Evolutionary conservation across 2,888 invertebrate species (phyloP), one percentile per base, ranked within the genome.

Genomic region (Drosophila imparisetae): DNA sequence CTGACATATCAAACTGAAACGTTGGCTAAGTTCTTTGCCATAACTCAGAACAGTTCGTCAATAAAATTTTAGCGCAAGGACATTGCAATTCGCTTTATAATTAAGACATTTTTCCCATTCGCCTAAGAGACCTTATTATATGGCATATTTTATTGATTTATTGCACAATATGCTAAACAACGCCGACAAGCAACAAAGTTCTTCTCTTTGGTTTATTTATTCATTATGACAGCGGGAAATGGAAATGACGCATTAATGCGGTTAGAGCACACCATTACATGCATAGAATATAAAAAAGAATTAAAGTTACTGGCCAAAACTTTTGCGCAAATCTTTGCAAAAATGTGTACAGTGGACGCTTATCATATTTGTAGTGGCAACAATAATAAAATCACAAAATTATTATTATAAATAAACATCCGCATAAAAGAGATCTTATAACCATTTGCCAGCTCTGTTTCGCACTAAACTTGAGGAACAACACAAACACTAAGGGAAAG

Each of bases 381-480:
- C 71, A 75, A 69, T 76, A 82, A 73, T 89, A 84, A 83, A 75
- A 88, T 85, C 87, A 82, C 80, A 78, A 86, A 71, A 82, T 75
- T 85, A 87, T 82, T 82, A 79, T 83, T 83, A 75, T 81, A 82
- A 83, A 85, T 85, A 88, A 88, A 78, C 76, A 75, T 74, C 54
- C 69, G 73, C 72, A 78, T 72, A 70, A 74, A 71, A 72, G 71
- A 84, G 72, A 88, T 81, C 75, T 80, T 74, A 65, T 78, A 80
- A 78, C 76, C 79, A 84, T 86, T 90, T 81, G 83, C 81, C 69
- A 71, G 72, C 60, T 77, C 55, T 27, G 36, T 30, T 34, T 53
- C 45, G 30, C 52, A 70, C 72, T 71, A 81, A 84, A 84, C 68
- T 84, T 84, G 50, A 64, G 66, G 64, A 70, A 66, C 62, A 69